These are phyloP conservation scores for Lasius platythorax DNA, from an alignment of 2,888 invertebrate genomes.

Conservation along the genomic window DNA sequence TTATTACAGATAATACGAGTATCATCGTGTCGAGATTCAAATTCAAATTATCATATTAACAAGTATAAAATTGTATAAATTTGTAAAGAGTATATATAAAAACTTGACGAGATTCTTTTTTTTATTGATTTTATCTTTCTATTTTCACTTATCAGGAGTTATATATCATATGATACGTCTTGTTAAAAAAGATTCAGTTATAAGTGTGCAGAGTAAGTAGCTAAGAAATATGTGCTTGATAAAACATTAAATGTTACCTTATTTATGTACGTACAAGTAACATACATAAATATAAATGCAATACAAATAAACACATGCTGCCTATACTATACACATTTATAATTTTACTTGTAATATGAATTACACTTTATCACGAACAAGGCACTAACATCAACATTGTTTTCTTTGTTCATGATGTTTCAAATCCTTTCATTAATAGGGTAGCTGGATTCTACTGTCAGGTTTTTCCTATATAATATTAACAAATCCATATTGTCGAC, in stretches of 20 bases:
- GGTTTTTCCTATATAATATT: conserved; percentile 54
- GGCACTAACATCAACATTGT: conserved; percentile 68
- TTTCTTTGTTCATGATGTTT: conserved; percentile 56
- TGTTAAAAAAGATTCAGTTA: conserved; percentile 57
- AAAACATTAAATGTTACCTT: conserved; percentile 61
- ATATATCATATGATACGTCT: conserved; percentile 37
- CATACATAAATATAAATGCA: background rate
- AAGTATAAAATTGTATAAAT: conserved; percentile 85
- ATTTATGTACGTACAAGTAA: conserved; percentile 61
- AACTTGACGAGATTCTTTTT: conserved; percentile 59
- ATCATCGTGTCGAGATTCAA: conserved; percentile 63
- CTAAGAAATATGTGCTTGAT: conserved; percentile 55
- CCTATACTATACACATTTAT: conserved; percentile 73
- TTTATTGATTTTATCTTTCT: conserved; percentile 62
- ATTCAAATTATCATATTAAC: conserved; percentile 83
- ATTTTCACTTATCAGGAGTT: conserved; percentile 25
- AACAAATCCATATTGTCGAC: conserved; percentile 67
- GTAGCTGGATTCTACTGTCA: conserved; percentile 56
- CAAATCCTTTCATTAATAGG: conserved; percentile 69
- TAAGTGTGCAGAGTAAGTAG: conserved; percentile 61
- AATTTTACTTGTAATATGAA: conserved; percentile 65
- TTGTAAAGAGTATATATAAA: conserved; percentile 78
- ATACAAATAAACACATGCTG: conserved; percentile 24
- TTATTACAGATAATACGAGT: conserved; percentile 31
- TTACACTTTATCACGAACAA: conserved; percentile 61